Evolutionary conservation across 2,888 invertebrate genomes (phyloP), one percentile per base, ranked within the genome.

Genomic region (Diloba caeruleocephala): DNA sequence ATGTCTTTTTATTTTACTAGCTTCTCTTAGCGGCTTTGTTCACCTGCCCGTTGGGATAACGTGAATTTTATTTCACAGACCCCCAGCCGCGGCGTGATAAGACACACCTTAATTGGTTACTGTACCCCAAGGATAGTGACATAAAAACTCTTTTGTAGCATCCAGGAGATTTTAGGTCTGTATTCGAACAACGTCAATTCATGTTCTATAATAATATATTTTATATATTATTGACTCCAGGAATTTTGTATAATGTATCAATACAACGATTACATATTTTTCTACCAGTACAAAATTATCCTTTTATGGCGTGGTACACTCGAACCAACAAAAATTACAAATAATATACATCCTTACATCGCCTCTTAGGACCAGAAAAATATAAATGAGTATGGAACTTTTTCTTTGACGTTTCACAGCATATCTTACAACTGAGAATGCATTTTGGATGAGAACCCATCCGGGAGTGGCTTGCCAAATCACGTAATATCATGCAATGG

Each of bases 401-500:
- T 56, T 55, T 50, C 25, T 41, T 15, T 41, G 14, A 39, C 23
- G 33, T 34, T 63, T 38, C 49, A 45, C 39, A 13, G 52, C 38
- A 45, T 68, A 60, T 53, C 41, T 67, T 49, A 57, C 29, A 31
- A 28, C 37, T 17, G 43, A 33, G 33, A 71, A 46, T 57, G 63
- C 54, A 63, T 32, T 70, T 61, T 64, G 60, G 53, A 61, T 49
- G 50, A 42, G 26, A 46, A 44, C 37, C 15, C 54, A 58, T 63
- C 46, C 44, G 32, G 21, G 14, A 8, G 53, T 46, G 28, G 60
- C 49, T 66, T 71, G 71, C 71, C 71, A 72, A 71, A 71, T 72
- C 60, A 59, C 73, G 55, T 61, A 69, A 63, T 72, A 71, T 69
- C 55, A 31, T 28, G 49, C 59, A 51, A 69, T 59, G 49, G 60